Conservation (phyloP, 1,140 invertebrate genomes). For the Oncopeltus fasciatus region DNA sequence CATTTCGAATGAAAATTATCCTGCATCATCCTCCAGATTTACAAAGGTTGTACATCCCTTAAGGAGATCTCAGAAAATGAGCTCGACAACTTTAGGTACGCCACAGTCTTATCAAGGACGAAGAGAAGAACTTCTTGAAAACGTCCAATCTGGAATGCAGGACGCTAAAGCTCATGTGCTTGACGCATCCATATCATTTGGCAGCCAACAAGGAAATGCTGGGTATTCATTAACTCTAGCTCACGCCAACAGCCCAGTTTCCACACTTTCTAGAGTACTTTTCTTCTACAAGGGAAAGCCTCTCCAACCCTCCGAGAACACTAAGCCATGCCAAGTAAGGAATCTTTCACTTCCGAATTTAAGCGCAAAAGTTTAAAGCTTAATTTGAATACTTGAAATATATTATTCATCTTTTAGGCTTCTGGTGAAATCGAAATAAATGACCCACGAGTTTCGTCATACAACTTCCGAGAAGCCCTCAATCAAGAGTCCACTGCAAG, state of each 20-base stretch:
- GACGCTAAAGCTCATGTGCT: conserved; percentile 32
- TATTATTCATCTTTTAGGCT: not conserved
- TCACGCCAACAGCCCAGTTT: conserved; percentile 34
- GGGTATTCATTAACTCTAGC: conserved; percentile 36
- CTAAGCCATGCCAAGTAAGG: conserved; percentile 10
- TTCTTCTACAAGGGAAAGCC: conserved; percentile 31
- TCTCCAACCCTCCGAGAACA: conserved; percentile 14
- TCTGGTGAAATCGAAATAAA: conserved; percentile 30
- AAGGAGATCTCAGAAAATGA: not conserved
- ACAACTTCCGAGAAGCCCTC: conserved; percentile 36
- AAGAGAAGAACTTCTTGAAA: conserved; percentile 33
- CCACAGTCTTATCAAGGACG: conserved; percentile 27
- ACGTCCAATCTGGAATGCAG: conserved; percentile 34
- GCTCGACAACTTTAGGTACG: not conserved
- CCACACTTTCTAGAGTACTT: conserved; percentile 34
- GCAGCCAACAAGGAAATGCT: conserved; percentile 30
- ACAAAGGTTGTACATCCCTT: not conserved
- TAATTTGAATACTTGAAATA: not conserved
- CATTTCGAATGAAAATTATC: not conserved
- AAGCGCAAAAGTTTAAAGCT: not conserved
- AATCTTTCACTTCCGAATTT: not conserved
- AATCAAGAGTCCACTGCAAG: conserved; percentile 33
- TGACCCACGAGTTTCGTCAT: conserved; percentile 31
- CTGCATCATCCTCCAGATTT: not conserved
- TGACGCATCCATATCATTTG: conserved; percentile 36